A percentile compares a stretch with the other conserved stretches of the same genome.
Evolutionary conservation across 2,888 invertebrate genomes (phyloP).

Genomic region (Sesamia inferens): DNA sequence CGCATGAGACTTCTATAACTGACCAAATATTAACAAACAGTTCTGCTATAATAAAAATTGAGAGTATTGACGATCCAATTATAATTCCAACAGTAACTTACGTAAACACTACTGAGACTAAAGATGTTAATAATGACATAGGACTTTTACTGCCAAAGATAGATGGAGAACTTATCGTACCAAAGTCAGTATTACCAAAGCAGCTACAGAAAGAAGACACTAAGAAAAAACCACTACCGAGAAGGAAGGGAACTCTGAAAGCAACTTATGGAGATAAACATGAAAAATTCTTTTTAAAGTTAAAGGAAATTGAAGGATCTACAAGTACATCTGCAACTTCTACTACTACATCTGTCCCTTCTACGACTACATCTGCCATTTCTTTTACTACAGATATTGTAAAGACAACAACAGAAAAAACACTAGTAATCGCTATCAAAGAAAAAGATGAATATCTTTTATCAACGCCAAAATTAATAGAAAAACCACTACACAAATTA

Average conservation of each 20-base stretch:
- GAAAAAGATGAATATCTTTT: slow-evolving; percentile 11
- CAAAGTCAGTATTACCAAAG: slow-evolving; percentile 75
- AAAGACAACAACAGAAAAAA: slow-evolving; percentile 15
- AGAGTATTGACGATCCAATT: slow-evolving; percentile 73
- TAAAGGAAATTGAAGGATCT: slow-evolving; percentile 53
- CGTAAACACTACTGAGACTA: slow-evolving; percentile 64
- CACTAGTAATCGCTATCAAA: slow-evolving; percentile 19
- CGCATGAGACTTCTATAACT: slow-evolving; percentile 39
- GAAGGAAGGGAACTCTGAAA: slow-evolving; percentile 87
- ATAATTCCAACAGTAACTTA: slow-evolving; percentile 79
- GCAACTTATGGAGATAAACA: slow-evolving; percentile 88
- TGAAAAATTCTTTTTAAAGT: slow-evolving; percentile 78
- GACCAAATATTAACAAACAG: slow-evolving; percentile 42
- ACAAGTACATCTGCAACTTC: background rate
- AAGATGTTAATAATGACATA: slow-evolving; percentile 78
- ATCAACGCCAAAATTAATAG: background rate
- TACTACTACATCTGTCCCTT: background rate
- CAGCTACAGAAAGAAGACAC: slow-evolving; percentile 76
- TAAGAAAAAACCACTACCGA: slow-evolving; percentile 81
- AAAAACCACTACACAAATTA: slow-evolving; percentile 34
- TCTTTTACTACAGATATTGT: background rate
- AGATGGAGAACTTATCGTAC: slow-evolving; percentile 79
- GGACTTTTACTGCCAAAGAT: slow-evolving; percentile 72
- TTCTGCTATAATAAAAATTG: slow-evolving; percentile 29
- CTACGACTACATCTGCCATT: background rate